Conservation (phyloP, 2,888 invertebrate genomes). For the Synanthedon andrenaeformis region DNA sequence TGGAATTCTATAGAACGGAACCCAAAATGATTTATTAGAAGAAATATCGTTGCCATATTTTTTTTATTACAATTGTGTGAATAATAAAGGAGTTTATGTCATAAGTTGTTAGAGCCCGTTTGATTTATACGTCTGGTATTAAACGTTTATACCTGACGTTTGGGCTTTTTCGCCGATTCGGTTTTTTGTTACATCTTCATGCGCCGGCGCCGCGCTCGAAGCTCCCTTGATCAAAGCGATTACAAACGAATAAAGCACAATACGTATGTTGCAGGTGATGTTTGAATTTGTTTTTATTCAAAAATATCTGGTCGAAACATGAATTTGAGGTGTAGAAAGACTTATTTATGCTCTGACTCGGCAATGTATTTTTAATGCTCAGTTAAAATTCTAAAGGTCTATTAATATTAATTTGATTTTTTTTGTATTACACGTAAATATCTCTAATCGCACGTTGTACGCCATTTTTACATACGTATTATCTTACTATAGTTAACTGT, state of each 20-base stretch:
- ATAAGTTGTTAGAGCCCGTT: slow-evolving; percentile 51
- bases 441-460: too few species aligned
- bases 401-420: too few species aligned
- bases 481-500: too few species aligned
- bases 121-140: slow-evolving; percentile 52
- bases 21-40: not conserved
- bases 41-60: slow-evolving; percentile 2
- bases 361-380: too few species aligned
- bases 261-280: not conserved
- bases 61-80: slow-evolving; percentile 41
- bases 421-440: too few species aligned
- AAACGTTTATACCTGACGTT: slow-evolving; percentile 35
- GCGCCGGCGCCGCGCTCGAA: slow-evolving; percentile 39
- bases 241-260: slow-evolving; percentile 34
- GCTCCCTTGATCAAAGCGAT: slow-evolving; percentile 45
- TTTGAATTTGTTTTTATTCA: too few species aligned
- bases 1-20: not conserved
- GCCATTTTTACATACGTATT: too few species aligned
- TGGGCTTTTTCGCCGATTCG: slow-evolving; percentile 20
- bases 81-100: slow-evolving; percentile 63
- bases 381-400: too few species aligned
- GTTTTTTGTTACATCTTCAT: slow-evolving; percentile 30
- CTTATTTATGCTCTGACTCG: too few species aligned
- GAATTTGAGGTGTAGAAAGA: too few species aligned
- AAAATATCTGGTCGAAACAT: too few species aligned